phyloP scores from a whole-genome alignment of 2,888 invertebrate species.

The Zaprionus lineosus region DNA sequence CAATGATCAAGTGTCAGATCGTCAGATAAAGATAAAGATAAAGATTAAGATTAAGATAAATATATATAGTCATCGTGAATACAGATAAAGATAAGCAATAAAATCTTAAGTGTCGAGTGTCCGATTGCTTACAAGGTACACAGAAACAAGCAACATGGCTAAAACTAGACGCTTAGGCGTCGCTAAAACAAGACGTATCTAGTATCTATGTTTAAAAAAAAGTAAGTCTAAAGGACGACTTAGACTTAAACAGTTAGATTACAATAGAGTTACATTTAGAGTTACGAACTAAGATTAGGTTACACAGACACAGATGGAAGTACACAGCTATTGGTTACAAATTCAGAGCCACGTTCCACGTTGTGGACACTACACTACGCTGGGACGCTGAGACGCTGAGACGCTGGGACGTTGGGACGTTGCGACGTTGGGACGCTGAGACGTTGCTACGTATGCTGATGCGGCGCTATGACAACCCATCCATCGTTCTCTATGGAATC shows the following conservation, averaged over 20 bases:
- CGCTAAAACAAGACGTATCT: constrained; percentile 5
- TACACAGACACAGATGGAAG: constrained; percentile 33
- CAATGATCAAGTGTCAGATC: no score
- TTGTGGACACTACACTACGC: no score
- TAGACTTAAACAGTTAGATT: background rate
- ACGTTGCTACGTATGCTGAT: constrained; percentile 80
- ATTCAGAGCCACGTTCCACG: constrained; percentile 6
- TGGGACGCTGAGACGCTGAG: no score
- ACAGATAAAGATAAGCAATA: constrained; percentile 11
- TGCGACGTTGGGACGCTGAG: no score
- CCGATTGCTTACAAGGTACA: constrained; percentile 32
- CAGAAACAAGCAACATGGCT: constrained; percentile 48
- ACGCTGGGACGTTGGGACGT: no score
- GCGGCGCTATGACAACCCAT: constrained; percentile 80
- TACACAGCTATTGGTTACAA: constrained; percentile 44
- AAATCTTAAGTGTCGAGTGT: constrained; percentile 24
- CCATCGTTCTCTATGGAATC: constrained; percentile 78
- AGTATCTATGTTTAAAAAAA: constrained; percentile 5
- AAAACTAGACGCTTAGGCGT: constrained; percentile 19
- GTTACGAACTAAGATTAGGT: background rate
- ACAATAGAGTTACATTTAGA: constrained; percentile 10
- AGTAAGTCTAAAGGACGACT: no score
- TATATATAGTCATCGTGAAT: constrained; percentile 1
- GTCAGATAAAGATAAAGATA: no score
- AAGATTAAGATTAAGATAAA: no score